Base-by-base conservation (phyloP, 2,113 vertebrate genomes). In the Budorcas taxicolor region DNA sequence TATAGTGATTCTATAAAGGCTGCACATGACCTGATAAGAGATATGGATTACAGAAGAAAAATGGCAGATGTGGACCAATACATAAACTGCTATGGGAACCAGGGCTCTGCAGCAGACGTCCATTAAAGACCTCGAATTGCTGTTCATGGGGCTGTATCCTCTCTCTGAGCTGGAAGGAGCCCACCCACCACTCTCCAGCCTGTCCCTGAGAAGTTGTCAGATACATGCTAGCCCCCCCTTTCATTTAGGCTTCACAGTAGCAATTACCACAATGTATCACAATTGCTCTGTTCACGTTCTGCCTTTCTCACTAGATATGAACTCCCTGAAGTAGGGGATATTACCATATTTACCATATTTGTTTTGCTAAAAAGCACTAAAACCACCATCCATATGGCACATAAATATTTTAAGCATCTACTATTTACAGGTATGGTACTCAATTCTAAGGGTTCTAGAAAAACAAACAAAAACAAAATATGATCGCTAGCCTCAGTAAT, bases 331-430 rank as follows among this genome's bases (percentile, higher is more conserved):
- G 55, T 40, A 92, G 29, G 27, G 36, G 50, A 23, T 78, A 57
- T 86, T 58, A 87, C 80, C 81, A 55, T 36, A 36, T 36, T 91
- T 94, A 40, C 29, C 29, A 33, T 76, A 80, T 86, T 91, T 89
- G 62, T 55, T 96, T 55, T 87, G 40, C 21, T 43, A 84, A 84
- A 93, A 84, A 92, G 19, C 87, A 74, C 40, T 21, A 47, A 96
- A 97, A 87, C 43, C 33, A 83, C 60, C 55, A 88, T 71, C 17
- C 40, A 85, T 78, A 52, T 62, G 21, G 36, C 23, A 87, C 96
- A 85, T 78, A 97, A 84, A 53, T 95, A 84, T 90, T 96, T 84
- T 76, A 94, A 94, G 31, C 67, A 97, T 33, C 25, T 92, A 40
- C 43, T 88, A 36, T 71, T 60, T 93, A 82, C 31, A 92, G 93